Evolutionary conservation across 2,113 vertebrate genomes (phyloP).

Genomic region (Mirza zaza): DNA sequence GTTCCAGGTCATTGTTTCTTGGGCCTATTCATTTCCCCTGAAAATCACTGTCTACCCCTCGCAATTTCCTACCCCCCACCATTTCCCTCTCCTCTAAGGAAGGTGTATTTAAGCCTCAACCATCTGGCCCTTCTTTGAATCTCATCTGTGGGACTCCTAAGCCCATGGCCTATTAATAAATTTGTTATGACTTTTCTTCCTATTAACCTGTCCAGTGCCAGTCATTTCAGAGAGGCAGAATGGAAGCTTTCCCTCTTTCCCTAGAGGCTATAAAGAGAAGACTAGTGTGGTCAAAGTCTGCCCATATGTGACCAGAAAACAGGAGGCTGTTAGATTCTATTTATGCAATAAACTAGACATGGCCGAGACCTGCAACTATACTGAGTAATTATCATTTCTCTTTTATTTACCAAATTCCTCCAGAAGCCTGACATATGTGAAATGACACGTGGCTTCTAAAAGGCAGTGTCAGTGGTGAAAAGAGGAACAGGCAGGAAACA

Average conservation of each 20-base stretch:
- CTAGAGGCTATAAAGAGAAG: background rate
- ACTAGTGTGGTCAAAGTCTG: background rate
- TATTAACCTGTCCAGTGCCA: background rate
- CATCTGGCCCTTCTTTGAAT: background rate
- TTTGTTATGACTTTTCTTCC: background rate
- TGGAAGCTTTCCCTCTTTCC: background rate
- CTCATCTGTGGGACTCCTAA: background rate
- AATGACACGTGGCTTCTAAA: background rate
- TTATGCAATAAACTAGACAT: background rate
- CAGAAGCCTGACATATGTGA: background rate
- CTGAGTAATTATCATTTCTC: background rate
- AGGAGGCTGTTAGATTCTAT: background rate
- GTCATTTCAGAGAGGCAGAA: background rate
- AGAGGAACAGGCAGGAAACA: background rate
- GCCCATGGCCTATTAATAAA: background rate
- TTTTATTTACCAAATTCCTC: background rate
- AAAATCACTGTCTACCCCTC: background rate
- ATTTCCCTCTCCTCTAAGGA: background rate
- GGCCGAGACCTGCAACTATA: background rate
- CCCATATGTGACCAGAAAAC: background rate
- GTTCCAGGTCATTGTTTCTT: background rate
- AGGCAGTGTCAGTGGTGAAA: background rate
- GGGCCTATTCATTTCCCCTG: background rate
- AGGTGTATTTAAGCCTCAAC: background rate
- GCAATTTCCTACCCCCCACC: background rate